Evolutionary conservation across 2,113 vertebrate species (phyloP).

Genomic region (Copsychus sechellarum): DNA sequence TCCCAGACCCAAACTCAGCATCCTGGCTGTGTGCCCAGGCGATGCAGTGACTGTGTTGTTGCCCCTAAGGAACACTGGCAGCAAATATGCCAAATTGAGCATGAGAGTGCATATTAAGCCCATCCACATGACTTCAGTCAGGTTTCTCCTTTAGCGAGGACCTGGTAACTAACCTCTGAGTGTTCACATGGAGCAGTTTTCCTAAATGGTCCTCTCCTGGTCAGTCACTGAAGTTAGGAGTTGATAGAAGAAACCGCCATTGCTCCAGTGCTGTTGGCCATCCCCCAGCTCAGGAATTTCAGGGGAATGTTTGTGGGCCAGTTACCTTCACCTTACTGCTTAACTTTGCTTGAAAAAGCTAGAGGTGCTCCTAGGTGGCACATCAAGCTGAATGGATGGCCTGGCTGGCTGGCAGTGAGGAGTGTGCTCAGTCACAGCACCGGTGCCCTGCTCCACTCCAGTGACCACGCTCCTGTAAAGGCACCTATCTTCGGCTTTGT

Average conservation of each 20-base stretch:
- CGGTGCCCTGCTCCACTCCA: not conserved
- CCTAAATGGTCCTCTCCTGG: not conserved
- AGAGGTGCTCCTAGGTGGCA: not conserved
- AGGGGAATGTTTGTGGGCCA: not conserved
- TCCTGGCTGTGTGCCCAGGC: not conserved
- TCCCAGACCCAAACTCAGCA: not conserved
- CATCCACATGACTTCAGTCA: not conserved
- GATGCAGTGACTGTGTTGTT: not conserved
- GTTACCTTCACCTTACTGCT: not conserved
- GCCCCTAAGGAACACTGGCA: not conserved
- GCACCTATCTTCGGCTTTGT: not conserved
- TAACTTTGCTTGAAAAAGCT: not conserved
- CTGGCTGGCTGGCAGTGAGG: not conserved
- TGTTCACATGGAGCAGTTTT: not conserved
- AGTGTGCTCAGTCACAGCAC: not conserved
- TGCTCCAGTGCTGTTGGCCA: not conserved
- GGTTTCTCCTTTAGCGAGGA: not conserved
- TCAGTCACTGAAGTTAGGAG: not conserved
- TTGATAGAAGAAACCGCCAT: rapidly evolving
- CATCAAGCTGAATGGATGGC: not conserved
- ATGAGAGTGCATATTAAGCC: not conserved
- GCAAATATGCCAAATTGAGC: rapidly evolving
- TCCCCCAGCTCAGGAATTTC: not conserved
- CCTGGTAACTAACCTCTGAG: not conserved
- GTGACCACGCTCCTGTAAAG: not conserved